These are phyloP conservation scores for Atrina japonica DNA, from an alignment of 2,888 invertebrate genomes.

Conservation along the genomic window DNA sequence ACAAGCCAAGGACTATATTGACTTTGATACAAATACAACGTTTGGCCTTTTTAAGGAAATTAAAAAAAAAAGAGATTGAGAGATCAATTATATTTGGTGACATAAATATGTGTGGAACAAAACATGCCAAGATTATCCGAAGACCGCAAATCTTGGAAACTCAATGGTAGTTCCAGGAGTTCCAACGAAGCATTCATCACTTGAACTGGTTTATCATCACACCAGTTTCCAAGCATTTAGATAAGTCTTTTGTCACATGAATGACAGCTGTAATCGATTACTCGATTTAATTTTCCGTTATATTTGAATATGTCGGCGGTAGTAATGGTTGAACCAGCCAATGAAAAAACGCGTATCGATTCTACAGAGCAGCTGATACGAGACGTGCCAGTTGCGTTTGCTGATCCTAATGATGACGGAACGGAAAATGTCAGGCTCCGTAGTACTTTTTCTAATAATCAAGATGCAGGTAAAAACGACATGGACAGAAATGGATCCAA, in stretches of 20 bases:
- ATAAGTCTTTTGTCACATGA: slow-evolving; percentile 6
- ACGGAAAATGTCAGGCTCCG: slow-evolving; percentile 47
- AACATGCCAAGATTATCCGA: too few relatives aligned
- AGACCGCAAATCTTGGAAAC: too few relatives aligned
- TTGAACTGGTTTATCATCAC: too few relatives aligned
- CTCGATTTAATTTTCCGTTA: slow-evolving; percentile 26
- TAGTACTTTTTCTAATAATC: slow-evolving; percentile 41
- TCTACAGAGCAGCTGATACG: slow-evolving; percentile 71
- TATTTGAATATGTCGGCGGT: slow-evolving; percentile 68
- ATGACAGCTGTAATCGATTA: slow-evolving; percentile 26
- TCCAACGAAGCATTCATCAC: too few relatives aligned
- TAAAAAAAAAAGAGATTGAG: too few relatives aligned
- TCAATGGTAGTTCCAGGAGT: too few relatives aligned
- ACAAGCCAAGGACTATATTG: too few relatives aligned
- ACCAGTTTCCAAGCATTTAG: too few relatives aligned
- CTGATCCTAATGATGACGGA: slow-evolving; percentile 45
- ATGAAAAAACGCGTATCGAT: slow-evolving; percentile 74
- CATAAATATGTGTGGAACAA: too few relatives aligned
- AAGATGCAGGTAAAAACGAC: slow-evolving; percentile 45
- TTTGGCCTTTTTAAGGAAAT: too few relatives aligned
- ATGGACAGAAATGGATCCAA: slow-evolving; percentile 34
- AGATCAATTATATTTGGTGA: too few relatives aligned
- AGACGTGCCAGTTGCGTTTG: slow-evolving; percentile 38
- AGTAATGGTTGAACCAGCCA: slow-evolving; percentile 73
- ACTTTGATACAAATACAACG: too few relatives aligned